A percentile compares a stretch with the other conserved stretches of the same genome.
phyloP scores from a whole-genome alignment of 2,797 vertebrate genomes.

The Sebastes matsubarae region DNA sequence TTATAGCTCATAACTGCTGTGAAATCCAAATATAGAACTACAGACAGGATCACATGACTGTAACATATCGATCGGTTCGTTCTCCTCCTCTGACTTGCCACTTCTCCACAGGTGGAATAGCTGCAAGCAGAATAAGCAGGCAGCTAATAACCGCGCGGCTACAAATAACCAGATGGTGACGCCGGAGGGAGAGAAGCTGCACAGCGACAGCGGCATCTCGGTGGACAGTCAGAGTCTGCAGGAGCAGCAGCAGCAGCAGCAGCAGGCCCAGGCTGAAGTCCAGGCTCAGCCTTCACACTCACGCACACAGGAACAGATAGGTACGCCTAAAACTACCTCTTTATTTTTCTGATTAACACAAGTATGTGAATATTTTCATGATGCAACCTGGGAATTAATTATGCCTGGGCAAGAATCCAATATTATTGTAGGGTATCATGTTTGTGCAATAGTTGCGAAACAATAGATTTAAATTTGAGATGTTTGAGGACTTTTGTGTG shows the following conservation, averaged over 20 bases:
- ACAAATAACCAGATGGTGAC: conserved; percentile 94
- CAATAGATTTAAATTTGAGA: background rate
- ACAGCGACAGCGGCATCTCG: conserved; percentile 98
- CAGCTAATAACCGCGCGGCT: conserved; percentile 89
- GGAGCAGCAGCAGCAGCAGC: conserved; percentile 88
- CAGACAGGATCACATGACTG: background rate
- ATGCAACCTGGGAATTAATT: background rate
- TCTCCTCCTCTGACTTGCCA: background rate
- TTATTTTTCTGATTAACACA: background rate
- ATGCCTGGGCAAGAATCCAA: background rate
- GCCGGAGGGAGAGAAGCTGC: conserved; percentile 96
- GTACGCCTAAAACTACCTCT: conserved; percentile 51
- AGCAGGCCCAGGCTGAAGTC: conserved; percentile 80
- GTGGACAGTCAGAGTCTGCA: conserved; percentile 97
- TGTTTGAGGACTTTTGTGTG: background rate
- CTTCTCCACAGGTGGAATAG: conserved; percentile 91
- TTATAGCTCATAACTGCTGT: background rate
- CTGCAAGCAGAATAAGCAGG: conserved; percentile 98
- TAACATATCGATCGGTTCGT: background rate
- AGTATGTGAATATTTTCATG: background rate
- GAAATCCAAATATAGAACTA: background rate
- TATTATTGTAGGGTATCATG: background rate
- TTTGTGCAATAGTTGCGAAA: background rate
- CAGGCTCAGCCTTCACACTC: conserved; percentile 80
- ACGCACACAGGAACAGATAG: conserved; percentile 83